Percentiles rank a stretch among this genome's conserved stretches.
These are phyloP conservation scores for Phania funesta DNA, from an alignment of 2,888 invertebrate genomes.

Conservation along the genomic window DNA sequence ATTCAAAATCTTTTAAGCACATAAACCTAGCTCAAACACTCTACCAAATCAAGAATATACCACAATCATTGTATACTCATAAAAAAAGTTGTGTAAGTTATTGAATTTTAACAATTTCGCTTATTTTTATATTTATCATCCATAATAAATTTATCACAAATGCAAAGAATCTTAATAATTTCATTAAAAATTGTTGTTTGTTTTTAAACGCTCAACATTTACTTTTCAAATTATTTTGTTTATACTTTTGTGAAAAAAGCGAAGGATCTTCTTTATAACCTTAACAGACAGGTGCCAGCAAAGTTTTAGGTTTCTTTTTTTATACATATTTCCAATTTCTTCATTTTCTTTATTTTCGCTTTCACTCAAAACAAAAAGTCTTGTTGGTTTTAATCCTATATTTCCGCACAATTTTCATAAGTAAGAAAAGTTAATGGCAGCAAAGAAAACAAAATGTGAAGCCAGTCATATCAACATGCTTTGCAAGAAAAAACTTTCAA, in stretches of 20 bases:
- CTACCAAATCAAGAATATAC: too few species aligned
- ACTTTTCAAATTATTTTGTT: background rate
- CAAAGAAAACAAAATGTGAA: background rate
- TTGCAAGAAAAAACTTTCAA: background rate
- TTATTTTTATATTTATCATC: background rate
- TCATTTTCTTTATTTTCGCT: background rate
- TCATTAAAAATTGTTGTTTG: background rate
- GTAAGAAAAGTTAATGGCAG: background rate
- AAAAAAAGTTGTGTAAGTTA: background rate
- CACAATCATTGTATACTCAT: background rate
- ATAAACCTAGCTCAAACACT: too few species aligned
- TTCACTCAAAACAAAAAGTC: background rate
- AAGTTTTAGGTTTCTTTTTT: background rate
- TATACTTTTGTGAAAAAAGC: background rate
- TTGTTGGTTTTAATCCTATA: constrained; percentile 10
- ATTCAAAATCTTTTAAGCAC: too few species aligned
- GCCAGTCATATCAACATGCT: background rate
- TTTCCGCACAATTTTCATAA: constrained; percentile 7
- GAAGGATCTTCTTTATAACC: constrained; percentile 21
- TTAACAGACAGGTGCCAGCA: constrained; percentile 33
- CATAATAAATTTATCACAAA: background rate
- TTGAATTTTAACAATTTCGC: background rate
- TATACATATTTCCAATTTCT: background rate
- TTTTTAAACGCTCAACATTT: background rate
- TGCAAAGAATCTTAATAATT: background rate